phyloP scores from a whole-genome alignment of 2,888 invertebrate genomes.

The Lepidochrysops patricia region DNA sequence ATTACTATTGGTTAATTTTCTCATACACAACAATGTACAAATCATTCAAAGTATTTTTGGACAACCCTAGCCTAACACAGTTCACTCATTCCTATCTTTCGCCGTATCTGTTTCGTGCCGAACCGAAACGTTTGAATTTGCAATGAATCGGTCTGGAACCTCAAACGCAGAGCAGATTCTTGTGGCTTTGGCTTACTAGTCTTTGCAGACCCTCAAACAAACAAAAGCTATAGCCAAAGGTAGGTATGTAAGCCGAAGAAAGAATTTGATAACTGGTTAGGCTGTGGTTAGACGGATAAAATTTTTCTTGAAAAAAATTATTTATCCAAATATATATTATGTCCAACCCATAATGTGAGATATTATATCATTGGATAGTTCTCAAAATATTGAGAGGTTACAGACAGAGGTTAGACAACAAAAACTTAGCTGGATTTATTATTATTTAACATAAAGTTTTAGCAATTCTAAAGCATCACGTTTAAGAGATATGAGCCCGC shows the following conservation, averaged over 20 bases:
- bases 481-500: background rate
- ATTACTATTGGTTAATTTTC: too few relatives aligned
- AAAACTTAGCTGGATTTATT: background rate
- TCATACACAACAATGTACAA: too few relatives aligned
- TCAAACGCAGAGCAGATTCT: background rate
- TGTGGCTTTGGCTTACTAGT: background rate
- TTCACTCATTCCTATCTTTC: conserved; percentile 1
- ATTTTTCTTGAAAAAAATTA: too few relatives aligned
- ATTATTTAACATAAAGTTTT: background rate
- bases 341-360: too few relatives aligned
- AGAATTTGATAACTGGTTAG: too few relatives aligned
- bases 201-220: background rate
- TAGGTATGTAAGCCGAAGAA: too few relatives aligned
- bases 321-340: too few relatives aligned
- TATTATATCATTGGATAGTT: too few relatives aligned
- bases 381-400: too few relatives aligned
- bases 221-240: background rate
- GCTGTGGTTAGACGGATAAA: too few relatives aligned
- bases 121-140: background rate
- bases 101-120: background rate
- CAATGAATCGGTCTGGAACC: background rate
- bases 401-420: too few relatives aligned
- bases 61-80: background rate
- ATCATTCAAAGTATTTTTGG: too few relatives aligned
- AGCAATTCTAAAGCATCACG: background rate